These are phyloP conservation scores for Lissonota sp. DNA, from an alignment of 2,888 invertebrate genomes.

Conservation along the genomic window DNA sequence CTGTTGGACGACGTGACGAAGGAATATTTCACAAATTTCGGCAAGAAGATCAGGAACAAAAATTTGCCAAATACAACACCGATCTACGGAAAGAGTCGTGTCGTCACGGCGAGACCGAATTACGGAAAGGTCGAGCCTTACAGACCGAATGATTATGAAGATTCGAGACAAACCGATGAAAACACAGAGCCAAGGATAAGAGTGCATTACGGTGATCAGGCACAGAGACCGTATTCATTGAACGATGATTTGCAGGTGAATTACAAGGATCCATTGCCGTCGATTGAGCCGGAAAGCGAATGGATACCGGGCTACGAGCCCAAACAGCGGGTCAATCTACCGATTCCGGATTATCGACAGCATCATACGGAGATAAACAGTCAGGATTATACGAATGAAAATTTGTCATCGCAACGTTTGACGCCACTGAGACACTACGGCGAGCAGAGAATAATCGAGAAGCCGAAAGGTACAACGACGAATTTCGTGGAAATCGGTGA, in stretches of 20 bases:
- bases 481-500: constrained; percentile 73
- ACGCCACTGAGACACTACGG: constrained; percentile 36
- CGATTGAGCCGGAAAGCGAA: constrained; percentile 89
- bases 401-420: constrained; percentile 55
- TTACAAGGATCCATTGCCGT: constrained; percentile 88
- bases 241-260: constrained; percentile 90
- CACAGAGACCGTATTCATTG: constrained; percentile 84
- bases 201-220: constrained; percentile 85
- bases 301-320: constrained; percentile 84
- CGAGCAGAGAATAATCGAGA: constrained; percentile 52
- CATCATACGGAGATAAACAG: constrained; percentile 44
- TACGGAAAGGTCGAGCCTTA: constrained; percentile 71
- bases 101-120: constrained; percentile 77
- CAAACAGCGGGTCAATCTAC: constrained; percentile 64
- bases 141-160: constrained; percentile 70
- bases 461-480: constrained; percentile 58
- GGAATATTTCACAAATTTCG: constrained; percentile 90
- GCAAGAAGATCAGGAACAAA: constrained; percentile 87
- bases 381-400: constrained; percentile 53
- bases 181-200: constrained; percentile 83
- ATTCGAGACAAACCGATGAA: constrained; percentile 67
- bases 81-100: constrained; percentile 75
- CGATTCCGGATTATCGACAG: constrained; percentile 39
- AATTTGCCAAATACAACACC: constrained; percentile 84
- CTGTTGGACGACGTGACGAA: constrained; percentile 90